A percentile compares a stretch with the other conserved stretches of the same genome.
Evolutionary conservation across 2,888 invertebrate genomes (phyloP).

Genomic region (Geophilus truncorum): DNA sequence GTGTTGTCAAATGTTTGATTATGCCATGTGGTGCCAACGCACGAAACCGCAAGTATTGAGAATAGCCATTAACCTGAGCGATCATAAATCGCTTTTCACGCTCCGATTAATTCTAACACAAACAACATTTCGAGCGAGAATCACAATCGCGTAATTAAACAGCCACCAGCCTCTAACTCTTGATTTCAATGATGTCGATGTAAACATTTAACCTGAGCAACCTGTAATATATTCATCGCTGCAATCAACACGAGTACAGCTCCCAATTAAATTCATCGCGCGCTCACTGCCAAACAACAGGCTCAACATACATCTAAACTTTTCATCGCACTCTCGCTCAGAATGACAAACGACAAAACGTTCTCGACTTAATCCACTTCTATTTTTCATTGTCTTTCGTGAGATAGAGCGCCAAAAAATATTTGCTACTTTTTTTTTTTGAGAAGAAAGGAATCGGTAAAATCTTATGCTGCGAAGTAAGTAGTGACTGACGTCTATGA

Average conservation of each 20-base stretch:
- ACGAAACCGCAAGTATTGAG: constrained; percentile 25
- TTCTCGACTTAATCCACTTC: background rate
- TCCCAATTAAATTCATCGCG: background rate
- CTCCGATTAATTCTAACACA: constrained; percentile 23
- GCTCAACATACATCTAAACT: background rate
- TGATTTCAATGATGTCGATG: constrained; percentile 13
- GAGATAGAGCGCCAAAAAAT: too few species aligned
- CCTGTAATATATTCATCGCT: constrained; percentile 6
- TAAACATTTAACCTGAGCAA: constrained; percentile 27
- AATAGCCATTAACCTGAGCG: constrained; percentile 10
- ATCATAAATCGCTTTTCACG: constrained; percentile 24
- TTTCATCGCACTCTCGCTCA: background rate
- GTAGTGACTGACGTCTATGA: too few species aligned
- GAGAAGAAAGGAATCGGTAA: too few species aligned
- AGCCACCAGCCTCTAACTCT: background rate
- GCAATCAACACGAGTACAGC: background rate
- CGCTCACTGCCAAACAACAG: background rate
- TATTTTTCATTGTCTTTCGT: background rate
- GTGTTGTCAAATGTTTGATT: constrained; percentile 8
- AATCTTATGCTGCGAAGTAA: too few species aligned
- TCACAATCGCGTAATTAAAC: constrained; percentile 4
- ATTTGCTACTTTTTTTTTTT: too few species aligned
- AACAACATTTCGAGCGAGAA: constrained; percentile 17
- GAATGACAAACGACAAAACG: background rate
- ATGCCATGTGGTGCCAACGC: constrained; percentile 11